A percentile compares a stretch with the other conserved stretches of the same genome.
Conservation (phyloP, 2,888 invertebrate species). For the Oasisia sp. region DNA sequence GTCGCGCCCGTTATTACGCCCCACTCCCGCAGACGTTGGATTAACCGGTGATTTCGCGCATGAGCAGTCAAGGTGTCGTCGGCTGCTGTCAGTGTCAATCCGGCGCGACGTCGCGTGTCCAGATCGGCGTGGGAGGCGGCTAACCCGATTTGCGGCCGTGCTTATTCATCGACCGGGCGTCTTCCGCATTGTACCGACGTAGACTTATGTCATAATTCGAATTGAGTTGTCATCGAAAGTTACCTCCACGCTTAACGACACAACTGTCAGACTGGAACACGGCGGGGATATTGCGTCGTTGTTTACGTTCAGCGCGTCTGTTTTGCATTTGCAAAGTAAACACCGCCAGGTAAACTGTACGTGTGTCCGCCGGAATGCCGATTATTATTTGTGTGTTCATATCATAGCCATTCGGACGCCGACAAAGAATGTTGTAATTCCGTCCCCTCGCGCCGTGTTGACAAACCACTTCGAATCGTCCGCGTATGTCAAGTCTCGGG, state of each 20-base stretch:
- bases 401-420: neutral
- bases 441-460: neutral
- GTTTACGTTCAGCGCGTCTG: neutral
- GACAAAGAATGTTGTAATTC: conserved; percentile 12
- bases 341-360: neutral
- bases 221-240: neutral
- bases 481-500: neutral
- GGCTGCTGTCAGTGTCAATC: neutral
- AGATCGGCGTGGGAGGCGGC: neutral
- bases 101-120: neutral
- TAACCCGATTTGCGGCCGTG: neutral
- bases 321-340: neutral
- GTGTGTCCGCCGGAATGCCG: neutral
- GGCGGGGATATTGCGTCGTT: neutral
- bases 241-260: neutral
- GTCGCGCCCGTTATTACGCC: neutral
- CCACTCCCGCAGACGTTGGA: neutral
- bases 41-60: neutral
- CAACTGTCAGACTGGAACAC: neutral
- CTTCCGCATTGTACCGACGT: neutral
- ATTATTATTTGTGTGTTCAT: neutral
- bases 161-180: neutral
- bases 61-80: neutral
- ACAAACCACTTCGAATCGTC: neutral
- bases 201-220: neutral